These are phyloP conservation scores for Branchipolynoe longqiensis DNA, from an alignment of 2,888 invertebrate species.

Conservation along the genomic window DNA sequence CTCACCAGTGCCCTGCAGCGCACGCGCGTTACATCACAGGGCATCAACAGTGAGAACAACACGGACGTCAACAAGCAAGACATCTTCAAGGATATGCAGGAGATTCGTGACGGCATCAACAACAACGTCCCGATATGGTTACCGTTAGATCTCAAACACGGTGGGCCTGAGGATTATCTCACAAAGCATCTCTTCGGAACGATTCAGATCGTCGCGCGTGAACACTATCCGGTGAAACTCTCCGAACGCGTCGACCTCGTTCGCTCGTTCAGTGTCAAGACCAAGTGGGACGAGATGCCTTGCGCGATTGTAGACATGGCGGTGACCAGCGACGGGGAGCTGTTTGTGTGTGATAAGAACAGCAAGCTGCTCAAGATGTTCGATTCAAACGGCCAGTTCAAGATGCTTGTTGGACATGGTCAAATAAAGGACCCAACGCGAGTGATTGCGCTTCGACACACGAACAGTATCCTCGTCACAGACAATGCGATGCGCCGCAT, in stretches of 20 bases:
- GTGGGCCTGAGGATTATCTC: conserved; percentile 25
- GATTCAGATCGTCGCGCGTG: conserved; percentile 21
- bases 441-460: conserved; percentile 46
- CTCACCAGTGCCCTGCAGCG: conserved; percentile 7
- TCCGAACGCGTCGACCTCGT: conserved; percentile 16
- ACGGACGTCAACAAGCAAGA: conserved; percentile 36
- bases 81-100: conserved; percentile 47
- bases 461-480: conserved; percentile 58
- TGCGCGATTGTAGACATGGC: conserved; percentile 64
- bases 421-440: conserved; percentile 61
- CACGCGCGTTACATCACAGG: neutral
- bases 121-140: conserved; percentile 53
- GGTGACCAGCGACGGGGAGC: conserved; percentile 48
- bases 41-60: conserved; percentile 38
- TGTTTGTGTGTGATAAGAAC: conserved; percentile 63
- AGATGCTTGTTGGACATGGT: conserved; percentile 52
- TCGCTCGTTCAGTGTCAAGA: conserved; percentile 23
- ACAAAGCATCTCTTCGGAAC: conserved; percentile 37
- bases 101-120: conserved; percentile 39
- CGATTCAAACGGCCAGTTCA: conserved; percentile 59
- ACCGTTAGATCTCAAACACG: conserved; percentile 31
- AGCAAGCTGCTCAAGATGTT: conserved; percentile 64
- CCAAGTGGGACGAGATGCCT: conserved; percentile 56
- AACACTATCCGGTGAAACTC: conserved; percentile 21
- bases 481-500: conserved; percentile 55